Percentiles rank a stretch among this genome's conserved stretches.
These are phyloP conservation scores for Smithornis capensis DNA, from an alignment of 2,113 vertebrate genomes.

Conservation along the genomic window DNA sequence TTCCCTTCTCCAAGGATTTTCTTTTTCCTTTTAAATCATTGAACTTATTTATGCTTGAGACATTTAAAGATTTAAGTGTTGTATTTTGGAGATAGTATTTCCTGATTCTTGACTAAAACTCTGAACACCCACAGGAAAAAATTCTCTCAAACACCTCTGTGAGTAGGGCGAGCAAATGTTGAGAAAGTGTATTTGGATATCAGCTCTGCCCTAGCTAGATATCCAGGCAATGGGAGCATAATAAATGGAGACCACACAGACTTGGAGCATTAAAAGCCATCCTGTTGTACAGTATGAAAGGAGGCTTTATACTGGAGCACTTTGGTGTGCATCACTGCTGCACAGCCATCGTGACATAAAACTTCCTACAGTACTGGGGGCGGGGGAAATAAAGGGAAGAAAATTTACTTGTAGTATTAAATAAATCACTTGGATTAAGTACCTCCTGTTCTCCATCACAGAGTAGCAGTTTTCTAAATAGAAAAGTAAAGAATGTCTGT, in stretches of 20 bases:
- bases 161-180: not conserved
- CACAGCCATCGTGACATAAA: not conserved
- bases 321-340: not conserved
- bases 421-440: not conserved
- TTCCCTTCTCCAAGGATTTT: not conserved
- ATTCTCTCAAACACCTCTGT: not conserved
- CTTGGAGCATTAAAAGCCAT: not conserved
- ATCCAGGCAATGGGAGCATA: not conserved
- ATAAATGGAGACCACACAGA: slow-evolving; percentile 24
- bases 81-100: not conserved
- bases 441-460: not conserved
- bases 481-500: not conserved
- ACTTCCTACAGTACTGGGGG: not conserved
- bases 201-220: not conserved
- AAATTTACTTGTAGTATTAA: not conserved
- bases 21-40: not conserved
- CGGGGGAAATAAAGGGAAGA: not conserved
- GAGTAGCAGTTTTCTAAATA: not conserved
- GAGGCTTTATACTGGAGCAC: not conserved
- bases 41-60: not conserved
- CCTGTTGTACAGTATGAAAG: not conserved
- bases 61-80: not conserved
- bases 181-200: not conserved
- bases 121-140: not conserved
- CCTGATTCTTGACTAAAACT: not conserved